Evolutionary conservation across 2,113 vertebrate species (phyloP).

Genomic region (Malurus cyaneus): DNA sequence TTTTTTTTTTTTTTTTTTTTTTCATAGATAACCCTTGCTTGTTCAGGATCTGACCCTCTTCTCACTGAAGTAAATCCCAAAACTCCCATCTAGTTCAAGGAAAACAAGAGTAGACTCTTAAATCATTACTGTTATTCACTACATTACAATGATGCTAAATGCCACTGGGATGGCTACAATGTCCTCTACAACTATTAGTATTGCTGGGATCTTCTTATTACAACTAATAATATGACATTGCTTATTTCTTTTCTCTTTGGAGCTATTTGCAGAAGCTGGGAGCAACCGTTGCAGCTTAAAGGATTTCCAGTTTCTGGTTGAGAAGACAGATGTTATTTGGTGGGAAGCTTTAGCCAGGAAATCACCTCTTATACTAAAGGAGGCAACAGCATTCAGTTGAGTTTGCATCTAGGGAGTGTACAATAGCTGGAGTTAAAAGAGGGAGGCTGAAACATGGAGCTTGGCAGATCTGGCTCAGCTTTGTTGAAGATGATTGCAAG

Average conservation of each 20-base stretch:
- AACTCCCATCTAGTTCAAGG: conserved; percentile 1
- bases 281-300: not conserved
- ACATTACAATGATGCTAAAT: not conserved
- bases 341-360: conserved; percentile 27
- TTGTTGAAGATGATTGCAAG: not conserved
- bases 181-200: not conserved
- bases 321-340: not conserved
- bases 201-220: fast-evolving
- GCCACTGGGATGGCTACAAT: not conserved
- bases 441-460: not conserved
- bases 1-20: not conserved
- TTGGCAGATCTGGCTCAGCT: not conserved
- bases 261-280: not conserved
- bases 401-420: conserved; percentile 38
- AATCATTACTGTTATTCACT: not conserved
- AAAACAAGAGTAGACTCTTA: not conserved
- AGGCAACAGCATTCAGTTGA: not conserved
- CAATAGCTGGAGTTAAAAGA: conserved; percentile 2
- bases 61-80: conserved; percentile 5
- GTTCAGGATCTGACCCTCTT: not conserved
- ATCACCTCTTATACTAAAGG: conserved; percentile 23
- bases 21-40: not conserved
- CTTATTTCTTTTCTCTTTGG: not conserved
- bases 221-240: not conserved
- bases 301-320: not conserved